phyloP scores from a whole-genome alignment of 1,140 invertebrate species.

The Choristoneura fumiferana region DNA sequence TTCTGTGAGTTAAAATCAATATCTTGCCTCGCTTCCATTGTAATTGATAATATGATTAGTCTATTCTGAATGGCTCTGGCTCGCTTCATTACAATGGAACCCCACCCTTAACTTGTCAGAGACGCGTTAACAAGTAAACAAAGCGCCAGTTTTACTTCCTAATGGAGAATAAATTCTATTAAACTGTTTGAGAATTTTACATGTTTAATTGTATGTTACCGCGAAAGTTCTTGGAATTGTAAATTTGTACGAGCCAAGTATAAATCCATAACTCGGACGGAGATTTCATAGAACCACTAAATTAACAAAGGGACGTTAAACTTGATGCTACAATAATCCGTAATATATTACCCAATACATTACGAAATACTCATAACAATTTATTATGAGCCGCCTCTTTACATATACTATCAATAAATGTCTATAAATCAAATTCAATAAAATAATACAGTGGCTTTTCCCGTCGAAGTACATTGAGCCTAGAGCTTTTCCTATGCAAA shows the following conservation, averaged over 20 bases:
- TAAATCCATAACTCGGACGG: slow-evolving; percentile 19
- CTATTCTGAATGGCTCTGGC: too few species aligned
- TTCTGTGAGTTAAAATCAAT: too few species aligned
- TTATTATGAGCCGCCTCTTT: slow-evolving; percentile 8
- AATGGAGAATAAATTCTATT: neutral
- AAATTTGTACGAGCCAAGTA: slow-evolving; percentile 20
- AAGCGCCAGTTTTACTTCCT: neutral
- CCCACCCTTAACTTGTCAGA: too few species aligned
- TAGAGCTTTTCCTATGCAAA: slow-evolving; percentile 23
- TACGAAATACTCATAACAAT: neutral
- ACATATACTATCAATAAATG: neutral
- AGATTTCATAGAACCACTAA: slow-evolving; percentile 18
- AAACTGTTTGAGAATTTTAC: slow-evolving; percentile 8
- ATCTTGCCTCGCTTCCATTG: too few species aligned
- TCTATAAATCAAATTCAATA: slow-evolving; percentile 2
- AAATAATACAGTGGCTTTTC: neutral
- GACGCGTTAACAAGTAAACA: neutral
- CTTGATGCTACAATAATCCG: slow-evolving; percentile 20
- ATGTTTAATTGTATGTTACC: neutral
- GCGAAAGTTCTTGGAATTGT: slow-evolving; percentile 19
- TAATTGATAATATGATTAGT: too few species aligned
- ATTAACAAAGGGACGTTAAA: slow-evolving; percentile 29
- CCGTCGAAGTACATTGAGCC: neutral
- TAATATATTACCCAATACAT: slow-evolving; percentile 22
- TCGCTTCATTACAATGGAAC: too few species aligned